Evolutionary conservation across 2,888 invertebrate genomes (phyloP).

Genomic region (Dryocosmus kuriphilus): DNA sequence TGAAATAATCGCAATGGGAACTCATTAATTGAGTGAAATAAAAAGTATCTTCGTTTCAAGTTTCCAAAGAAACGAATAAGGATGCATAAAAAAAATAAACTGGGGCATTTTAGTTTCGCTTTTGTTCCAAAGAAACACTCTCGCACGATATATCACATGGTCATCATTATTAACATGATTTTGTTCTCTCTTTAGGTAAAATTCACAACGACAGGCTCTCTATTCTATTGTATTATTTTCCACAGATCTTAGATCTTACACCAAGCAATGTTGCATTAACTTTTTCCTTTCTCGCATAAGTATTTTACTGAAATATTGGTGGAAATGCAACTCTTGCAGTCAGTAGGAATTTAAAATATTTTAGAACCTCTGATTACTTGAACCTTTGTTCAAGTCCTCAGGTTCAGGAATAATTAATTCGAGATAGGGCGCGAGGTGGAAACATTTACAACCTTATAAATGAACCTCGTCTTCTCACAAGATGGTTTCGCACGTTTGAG

Average conservation of each 20-base stretch:
- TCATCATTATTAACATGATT: slow-evolving; percentile 17
- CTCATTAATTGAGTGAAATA: neutral
- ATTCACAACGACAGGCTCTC: slow-evolving; percentile 9
- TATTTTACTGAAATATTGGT: neutral
- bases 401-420: slow-evolving; percentile 62
- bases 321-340: neutral
- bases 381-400: too few species aligned
- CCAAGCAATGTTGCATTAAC: neutral
- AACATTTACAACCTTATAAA: slow-evolving; percentile 69
- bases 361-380: neutral
- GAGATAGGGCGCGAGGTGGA: slow-evolving; percentile 60
- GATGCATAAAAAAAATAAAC: neutral
- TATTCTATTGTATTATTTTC: slow-evolving; percentile 25
- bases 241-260: neutral
- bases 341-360: neutral
- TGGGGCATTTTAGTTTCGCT: neutral
- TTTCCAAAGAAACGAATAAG: neutral
- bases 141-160: slow-evolving; percentile 33
- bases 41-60: neutral
- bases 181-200: neutral
- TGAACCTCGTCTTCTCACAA: neutral
- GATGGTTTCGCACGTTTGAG: neutral
- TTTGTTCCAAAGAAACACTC: slow-evolving; percentile 16
- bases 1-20: neutral
- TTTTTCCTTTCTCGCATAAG: neutral